These are phyloP conservation scores for Lycaon pictus DNA, from an alignment of 2,113 vertebrate genomes.

Conservation along the genomic window DNA sequence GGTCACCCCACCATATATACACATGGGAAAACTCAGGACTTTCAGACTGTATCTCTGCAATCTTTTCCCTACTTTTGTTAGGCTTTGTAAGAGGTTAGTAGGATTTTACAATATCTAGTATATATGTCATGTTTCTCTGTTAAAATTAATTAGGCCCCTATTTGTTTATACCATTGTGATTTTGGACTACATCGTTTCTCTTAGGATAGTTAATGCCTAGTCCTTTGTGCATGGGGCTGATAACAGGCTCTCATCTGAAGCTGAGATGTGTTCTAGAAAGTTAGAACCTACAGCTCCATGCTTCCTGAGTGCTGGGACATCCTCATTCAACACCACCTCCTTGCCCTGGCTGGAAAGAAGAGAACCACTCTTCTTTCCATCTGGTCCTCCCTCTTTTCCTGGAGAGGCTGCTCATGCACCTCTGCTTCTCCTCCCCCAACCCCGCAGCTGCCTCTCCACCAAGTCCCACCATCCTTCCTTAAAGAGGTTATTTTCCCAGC, in stretches of 20 bases:
- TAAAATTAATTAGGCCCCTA: conserved; percentile 95
- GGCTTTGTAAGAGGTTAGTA: conserved; percentile 94
- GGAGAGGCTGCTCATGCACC: background rate
- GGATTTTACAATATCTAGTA: conserved; percentile 94
- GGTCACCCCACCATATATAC: conserved; percentile 93
- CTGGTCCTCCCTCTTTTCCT: background rate
- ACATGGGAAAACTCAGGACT: conserved; percentile 93
- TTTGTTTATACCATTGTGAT: conserved; percentile 96
- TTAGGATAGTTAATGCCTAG: conserved; percentile 95
- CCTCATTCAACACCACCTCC: background rate
- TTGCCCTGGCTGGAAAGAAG: background rate
- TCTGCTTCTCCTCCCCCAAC: background rate
- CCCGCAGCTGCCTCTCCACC: too few species aligned
- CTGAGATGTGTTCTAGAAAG: background rate
- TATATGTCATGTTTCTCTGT: conserved; percentile 96
- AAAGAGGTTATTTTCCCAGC: background rate
- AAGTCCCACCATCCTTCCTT: background rate
- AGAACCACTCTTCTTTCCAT: background rate
- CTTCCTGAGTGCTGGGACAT: background rate
- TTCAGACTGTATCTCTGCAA: conserved; percentile 97
- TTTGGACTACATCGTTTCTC: conserved; percentile 95
- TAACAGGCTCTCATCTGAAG: background rate
- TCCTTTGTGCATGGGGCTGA: background rate
- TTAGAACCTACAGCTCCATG: background rate
- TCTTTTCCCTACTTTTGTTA: conserved; percentile 95